Evolutionary conservation across 2,113 vertebrate genomes (phyloP).

Genomic region (Danionella cerebrum): DNA sequence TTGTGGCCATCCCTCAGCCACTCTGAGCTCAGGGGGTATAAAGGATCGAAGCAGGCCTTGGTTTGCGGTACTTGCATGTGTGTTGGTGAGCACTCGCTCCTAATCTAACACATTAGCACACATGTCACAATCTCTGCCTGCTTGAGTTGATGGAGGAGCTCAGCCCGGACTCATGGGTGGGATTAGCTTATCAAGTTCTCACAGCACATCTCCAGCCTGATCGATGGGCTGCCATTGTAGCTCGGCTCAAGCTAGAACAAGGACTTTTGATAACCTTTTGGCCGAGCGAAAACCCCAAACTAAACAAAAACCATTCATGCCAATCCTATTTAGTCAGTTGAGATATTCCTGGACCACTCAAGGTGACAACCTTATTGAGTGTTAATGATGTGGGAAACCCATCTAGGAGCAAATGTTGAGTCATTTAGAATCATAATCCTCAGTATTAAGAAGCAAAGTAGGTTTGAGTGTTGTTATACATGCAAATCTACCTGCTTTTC

Average conservation of each 20-base stretch:
- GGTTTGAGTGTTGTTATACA: conserved; percentile 25
- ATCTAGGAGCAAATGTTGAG: neutral
- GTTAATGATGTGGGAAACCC: conserved; percentile 50
- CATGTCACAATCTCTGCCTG: conserved; percentile 7
- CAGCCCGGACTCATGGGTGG: conserved; percentile 45
- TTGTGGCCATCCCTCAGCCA: neutral
- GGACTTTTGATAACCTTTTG: conserved; percentile 69
- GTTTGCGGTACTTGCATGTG: neutral
- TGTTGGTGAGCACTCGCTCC: neutral
- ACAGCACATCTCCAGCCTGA: conserved; percentile 53
- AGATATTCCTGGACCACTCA: conserved; percentile 14
- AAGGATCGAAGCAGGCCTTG: neutral
- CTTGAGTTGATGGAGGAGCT: conserved; percentile 34
- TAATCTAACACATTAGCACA: conserved; percentile 17
- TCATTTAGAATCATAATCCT: neutral
- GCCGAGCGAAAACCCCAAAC: conserved; percentile 44
- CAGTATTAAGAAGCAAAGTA: conserved; percentile 23
- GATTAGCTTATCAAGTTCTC: conserved; percentile 71
- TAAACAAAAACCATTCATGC: conserved; percentile 27
- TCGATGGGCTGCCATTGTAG: conserved; percentile 60
- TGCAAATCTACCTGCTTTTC: too few species aligned
- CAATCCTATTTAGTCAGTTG: neutral
- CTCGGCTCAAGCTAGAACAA: conserved; percentile 49
- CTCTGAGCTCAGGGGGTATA: conserved; percentile 8
- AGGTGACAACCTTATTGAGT: conserved; percentile 39